Evolutionary conservation across 2,888 invertebrate species (phyloP).

Genomic region (Drosophila imparisetae): DNA sequence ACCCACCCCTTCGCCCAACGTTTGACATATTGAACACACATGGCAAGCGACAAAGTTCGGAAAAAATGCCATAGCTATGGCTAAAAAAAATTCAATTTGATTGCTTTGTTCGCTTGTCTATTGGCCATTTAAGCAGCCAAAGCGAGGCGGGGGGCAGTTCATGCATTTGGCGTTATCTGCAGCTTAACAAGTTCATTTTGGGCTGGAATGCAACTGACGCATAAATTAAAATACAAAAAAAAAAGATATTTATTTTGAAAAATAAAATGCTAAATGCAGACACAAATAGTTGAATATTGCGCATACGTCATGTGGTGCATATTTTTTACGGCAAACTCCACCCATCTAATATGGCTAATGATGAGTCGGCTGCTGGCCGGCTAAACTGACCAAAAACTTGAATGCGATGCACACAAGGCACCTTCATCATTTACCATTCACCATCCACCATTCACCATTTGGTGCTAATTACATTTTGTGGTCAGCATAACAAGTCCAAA

Average conservation of each 20-base stretch:
- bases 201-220: slow-evolving; percentile 25
- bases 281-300: slow-evolving; percentile 43
- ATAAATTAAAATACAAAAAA: slow-evolving; percentile 63
- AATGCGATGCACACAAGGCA: background rate
- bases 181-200: slow-evolving; percentile 75
- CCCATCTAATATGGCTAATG: slow-evolving; percentile 21
- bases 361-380: slow-evolving; percentile 12
- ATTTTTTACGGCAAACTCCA: background rate
- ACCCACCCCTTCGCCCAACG: background rate
- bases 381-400: background rate
- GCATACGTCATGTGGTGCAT: slow-evolving; percentile 41
- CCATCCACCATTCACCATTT: slow-evolving; percentile 58
- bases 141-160: background rate
- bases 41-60: slow-evolving; percentile 41
- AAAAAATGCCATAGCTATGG: slow-evolving; percentile 24
- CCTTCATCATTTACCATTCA: slow-evolving; percentile 55
- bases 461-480: slow-evolving; percentile 80
- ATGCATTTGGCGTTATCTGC: slow-evolving; percentile 32
- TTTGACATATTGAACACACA: slow-evolving; percentile 61
- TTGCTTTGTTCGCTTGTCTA: slow-evolving; percentile 61
- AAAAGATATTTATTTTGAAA: background rate
- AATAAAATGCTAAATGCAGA: slow-evolving; percentile 18
- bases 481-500: slow-evolving; percentile 75
- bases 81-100: slow-evolving; percentile 68
- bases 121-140: slow-evolving; percentile 70